These are phyloP conservation scores for Alectura lathami DNA, from an alignment of 2,113 vertebrate genomes.

Conservation along the genomic window DNA sequence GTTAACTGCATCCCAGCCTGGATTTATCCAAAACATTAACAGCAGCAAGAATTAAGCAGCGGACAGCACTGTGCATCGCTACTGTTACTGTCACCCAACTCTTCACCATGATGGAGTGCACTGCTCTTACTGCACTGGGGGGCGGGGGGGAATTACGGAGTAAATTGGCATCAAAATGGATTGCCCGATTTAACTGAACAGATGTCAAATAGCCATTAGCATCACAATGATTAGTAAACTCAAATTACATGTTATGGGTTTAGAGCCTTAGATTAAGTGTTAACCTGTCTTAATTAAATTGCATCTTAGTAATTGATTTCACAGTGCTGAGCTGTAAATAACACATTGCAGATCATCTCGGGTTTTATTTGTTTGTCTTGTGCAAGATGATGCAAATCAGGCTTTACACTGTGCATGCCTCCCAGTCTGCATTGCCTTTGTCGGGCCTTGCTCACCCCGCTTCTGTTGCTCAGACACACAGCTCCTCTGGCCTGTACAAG, in stretches of 20 bases:
- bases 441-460: neutral
- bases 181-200: conserved; percentile 8
- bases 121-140: neutral
- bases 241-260: conserved; percentile 34
- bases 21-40: neutral
- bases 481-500: neutral
- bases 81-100: neutral
- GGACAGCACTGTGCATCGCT: neutral
- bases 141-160: neutral
- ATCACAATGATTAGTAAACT: conserved; percentile 46
- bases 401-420: neutral
- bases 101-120: neutral
- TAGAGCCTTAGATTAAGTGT: conserved; percentile 47
- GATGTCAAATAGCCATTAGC: conserved; percentile 65
- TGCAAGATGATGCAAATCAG: neutral
- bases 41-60: neutral
- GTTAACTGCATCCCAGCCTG: neutral
- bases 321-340: conserved; percentile 55
- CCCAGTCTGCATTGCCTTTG: neutral
- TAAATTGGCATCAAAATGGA: neutral
- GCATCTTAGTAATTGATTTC: conserved; percentile 64
- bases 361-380: neutral
- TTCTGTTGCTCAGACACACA: neutral
- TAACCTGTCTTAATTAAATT: conserved; percentile 72
- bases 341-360: conserved; percentile 29